Evolutionary conservation across 1,140 invertebrate genomes (phyloP).

Genomic region (Anastrepha ludens): DNA sequence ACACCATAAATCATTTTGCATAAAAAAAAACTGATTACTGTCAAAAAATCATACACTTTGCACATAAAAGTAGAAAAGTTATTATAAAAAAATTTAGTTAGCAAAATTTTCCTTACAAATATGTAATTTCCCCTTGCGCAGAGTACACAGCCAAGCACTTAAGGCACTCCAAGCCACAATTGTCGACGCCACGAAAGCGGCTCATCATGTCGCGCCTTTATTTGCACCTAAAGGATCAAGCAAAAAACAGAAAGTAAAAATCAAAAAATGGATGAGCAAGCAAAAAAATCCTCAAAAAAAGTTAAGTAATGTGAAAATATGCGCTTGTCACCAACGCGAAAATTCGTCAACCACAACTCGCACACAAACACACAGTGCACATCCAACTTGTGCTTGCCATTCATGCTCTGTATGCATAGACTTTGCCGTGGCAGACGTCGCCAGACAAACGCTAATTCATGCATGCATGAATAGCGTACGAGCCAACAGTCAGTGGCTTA

Average conservation of each 20-base stretch:
- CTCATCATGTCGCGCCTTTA: slow-evolving; percentile 31
- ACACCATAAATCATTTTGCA: too few species aligned
- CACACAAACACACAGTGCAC: neutral
- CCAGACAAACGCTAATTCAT: slow-evolving; percentile 24
- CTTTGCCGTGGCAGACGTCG: neutral
- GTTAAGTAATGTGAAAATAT: neutral
- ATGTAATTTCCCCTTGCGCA: neutral
- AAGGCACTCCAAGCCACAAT: neutral
- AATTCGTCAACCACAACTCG: neutral
- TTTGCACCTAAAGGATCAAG: neutral
- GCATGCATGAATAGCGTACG: neutral
- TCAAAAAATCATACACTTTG: too few species aligned
- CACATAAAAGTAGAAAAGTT: too few species aligned
- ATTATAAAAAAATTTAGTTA: too few species aligned
- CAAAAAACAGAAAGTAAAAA: neutral
- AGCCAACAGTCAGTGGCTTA: neutral
- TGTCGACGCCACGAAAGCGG: neutral
- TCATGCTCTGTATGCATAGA: too few species aligned
- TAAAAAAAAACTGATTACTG: too few species aligned
- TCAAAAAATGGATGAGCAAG: neutral
- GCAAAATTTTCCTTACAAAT: neutral
- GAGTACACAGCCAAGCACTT: neutral
- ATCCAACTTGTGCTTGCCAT: too few species aligned
- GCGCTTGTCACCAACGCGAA: neutral
- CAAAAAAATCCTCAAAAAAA: neutral